Conservation (phyloP, 2,888 invertebrate species). For the Lobophora halterata region DNA sequence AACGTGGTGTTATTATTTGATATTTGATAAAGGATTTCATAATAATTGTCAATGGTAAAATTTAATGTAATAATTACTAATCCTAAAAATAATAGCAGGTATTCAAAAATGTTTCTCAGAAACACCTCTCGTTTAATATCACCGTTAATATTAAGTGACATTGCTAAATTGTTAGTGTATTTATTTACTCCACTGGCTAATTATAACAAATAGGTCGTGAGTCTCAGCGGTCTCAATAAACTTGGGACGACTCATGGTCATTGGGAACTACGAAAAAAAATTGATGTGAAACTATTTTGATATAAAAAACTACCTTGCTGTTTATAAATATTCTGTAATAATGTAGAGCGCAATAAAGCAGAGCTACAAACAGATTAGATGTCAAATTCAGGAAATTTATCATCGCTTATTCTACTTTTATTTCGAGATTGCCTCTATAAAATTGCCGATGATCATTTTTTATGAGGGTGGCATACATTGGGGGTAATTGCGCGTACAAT, state of each 20-base stretch:
- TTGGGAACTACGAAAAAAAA: conserved; percentile 17
- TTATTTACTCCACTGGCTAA: conserved; percentile 61
- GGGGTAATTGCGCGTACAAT: no score
- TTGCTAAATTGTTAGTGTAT: conserved; percentile 63
- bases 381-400: no score
- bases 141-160: conserved; percentile 60
- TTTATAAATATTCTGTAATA: no score
- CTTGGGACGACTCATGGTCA: conserved; percentile 42
- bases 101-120: conserved; percentile 42
- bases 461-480: no score
- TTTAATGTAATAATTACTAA: conserved; percentile 23
- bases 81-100: conserved; percentile 18
- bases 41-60: background rate
- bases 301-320: no score
- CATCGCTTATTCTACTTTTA: no score
- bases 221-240: conserved; percentile 36
- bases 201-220: conserved; percentile 61
- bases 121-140: conserved; percentile 34
- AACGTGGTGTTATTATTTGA: no score
- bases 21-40: no score
- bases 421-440: no score
- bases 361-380: no score
- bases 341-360: no score
- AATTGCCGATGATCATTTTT: no score
- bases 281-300: conserved; percentile 5